These are phyloP conservation scores for Solenopsis fugax DNA, from an alignment of 1,140 invertebrate genomes.

Conservation along the genomic window DNA sequence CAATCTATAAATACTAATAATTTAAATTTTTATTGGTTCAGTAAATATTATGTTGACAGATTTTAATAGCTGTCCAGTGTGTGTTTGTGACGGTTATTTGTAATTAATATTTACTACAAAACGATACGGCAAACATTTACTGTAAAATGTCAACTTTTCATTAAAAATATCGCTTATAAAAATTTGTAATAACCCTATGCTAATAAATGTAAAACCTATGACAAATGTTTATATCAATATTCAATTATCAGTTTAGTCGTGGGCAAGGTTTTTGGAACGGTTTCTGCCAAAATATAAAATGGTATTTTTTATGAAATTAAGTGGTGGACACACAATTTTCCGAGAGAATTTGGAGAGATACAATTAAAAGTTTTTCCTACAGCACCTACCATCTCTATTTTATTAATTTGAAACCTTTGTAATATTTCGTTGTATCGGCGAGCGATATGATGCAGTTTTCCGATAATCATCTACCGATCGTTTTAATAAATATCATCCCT, in stretches of 20 bases:
- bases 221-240: constrained; percentile 20
- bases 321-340: background rate
- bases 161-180: background rate
- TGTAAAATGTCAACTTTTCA: background rate
- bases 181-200: background rate
- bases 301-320: background rate
- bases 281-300: background rate
- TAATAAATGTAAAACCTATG: background rate
- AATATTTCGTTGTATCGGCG: background rate
- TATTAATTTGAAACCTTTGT: background rate
- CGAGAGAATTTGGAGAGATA: background rate
- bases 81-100: background rate
- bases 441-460: background rate
- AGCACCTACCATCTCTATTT: constrained; percentile 18
- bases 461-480: background rate
- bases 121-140: background rate
- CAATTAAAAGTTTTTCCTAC: background rate
- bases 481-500: background rate
- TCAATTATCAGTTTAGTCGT: background rate
- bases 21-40: background rate
- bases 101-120: constrained; percentile 3
- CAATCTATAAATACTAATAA: background rate
- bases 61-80: background rate
- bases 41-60: background rate
- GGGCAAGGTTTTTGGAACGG: background rate